These are phyloP conservation scores for Pontoporia blainvillei DNA, from an alignment of 2,113 vertebrate genomes.

Conservation along the genomic window DNA sequence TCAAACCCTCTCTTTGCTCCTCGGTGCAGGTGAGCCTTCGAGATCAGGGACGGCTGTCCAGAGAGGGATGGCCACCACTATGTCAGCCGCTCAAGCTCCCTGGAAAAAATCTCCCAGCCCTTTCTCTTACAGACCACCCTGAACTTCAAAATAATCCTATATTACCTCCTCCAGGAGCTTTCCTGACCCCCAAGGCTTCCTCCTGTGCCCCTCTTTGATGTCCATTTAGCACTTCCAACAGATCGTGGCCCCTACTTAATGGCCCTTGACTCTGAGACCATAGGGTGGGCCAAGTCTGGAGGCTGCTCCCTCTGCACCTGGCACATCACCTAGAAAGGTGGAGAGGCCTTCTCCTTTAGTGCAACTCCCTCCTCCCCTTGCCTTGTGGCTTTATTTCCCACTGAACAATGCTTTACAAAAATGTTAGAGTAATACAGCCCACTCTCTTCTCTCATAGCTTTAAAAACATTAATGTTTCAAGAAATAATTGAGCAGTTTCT, in stretches of 20 bases:
- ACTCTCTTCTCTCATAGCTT: background rate
- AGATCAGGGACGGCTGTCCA: background rate
- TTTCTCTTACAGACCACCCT: background rate
- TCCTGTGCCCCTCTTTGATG: background rate
- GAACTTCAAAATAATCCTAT: background rate
- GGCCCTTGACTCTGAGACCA: background rate
- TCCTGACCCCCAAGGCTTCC: background rate
- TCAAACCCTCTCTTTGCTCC: background rate
- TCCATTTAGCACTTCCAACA: background rate
- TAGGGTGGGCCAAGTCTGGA: background rate
- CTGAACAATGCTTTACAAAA: background rate
- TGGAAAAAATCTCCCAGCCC: background rate
- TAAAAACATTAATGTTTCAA: background rate
- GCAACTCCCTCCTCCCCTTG: background rate
- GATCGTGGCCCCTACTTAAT: background rate
- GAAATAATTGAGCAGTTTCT: background rate
- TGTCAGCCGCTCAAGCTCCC: background rate
- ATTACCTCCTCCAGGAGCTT: background rate
- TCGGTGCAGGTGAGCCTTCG: accelerated
- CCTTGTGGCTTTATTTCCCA: background rate
- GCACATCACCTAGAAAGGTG: background rate
- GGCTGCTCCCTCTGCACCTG: background rate
- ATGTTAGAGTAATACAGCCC: background rate
- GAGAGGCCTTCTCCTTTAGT: background rate
- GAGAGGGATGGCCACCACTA: background rate